Evolutionary conservation across 2,888 invertebrate species (phyloP), one percentile per base, ranked within the genome.

Genomic region (Oscheius sp.): DNA sequence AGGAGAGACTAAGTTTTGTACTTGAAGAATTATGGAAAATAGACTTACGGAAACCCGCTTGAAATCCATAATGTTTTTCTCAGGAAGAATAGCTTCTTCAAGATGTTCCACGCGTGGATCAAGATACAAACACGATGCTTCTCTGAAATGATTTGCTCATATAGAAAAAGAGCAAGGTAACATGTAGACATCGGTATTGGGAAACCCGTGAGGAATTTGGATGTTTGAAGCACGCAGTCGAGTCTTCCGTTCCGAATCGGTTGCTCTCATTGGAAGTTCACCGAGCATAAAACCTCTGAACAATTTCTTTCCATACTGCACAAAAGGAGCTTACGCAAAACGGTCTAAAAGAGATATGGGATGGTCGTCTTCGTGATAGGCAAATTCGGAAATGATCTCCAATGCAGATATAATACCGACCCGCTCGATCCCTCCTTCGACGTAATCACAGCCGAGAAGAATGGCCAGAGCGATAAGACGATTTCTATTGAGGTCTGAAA

Each of bases 401-500:
- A 84, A 70, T 1, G 79, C 84, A 13, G 76, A 75, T 0, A 75
- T 73, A 1, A 84, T 70, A 13, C 82, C 82, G 9, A 79, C 70
- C 9, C 78, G 73, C 9, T 58, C 73, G 10, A 84, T 73, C 3
- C 82, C 80, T 13, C 75, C 75, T 47, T 80, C 76, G 33, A 71
- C 97, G 89, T 99, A 99, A 91, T 99, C 98, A 90, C 96, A 96
- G 2, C 98, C 99, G 37, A 96, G 95, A 72, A 99, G 91, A 70
- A 98, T 91, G 0, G 97, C 96, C 63, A 98, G 90, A 79, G 94
- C 92, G 79, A 98, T 93, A 87, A 98, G 91, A 89, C 95, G 78
- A 29, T 76, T 65, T 42, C 84, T 75, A 10, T 72, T 65, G 9
- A 83, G 50, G 63, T 74, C 79, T 78, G 35, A 13, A 68, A 58